Conservation (phyloP, 2,888 invertebrate species). For the Cryptus viduatorius region DNA sequence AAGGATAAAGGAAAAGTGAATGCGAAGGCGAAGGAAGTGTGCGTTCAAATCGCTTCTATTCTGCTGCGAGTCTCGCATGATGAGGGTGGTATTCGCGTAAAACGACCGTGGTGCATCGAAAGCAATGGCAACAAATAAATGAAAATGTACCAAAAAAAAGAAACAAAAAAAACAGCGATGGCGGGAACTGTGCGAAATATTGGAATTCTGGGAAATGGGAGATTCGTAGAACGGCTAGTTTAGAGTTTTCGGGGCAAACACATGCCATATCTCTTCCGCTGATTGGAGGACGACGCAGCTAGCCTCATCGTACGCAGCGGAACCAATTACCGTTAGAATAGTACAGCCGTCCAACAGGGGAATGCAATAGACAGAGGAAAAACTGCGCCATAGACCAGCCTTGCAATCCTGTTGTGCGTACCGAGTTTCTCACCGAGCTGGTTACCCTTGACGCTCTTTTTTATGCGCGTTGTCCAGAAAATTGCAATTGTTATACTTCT, state of each 20-base stretch:
- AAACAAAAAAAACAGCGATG: constrained; percentile 3
- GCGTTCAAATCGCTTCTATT: constrained; percentile 49
- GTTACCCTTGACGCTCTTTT: neutral
- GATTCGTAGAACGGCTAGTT: constrained; percentile 9
- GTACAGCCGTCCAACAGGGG: neutral
- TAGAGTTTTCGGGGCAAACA: constrained; percentile 28
- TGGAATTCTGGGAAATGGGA: neutral
- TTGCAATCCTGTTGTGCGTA: neutral
- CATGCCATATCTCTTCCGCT: constrained; percentile 15
- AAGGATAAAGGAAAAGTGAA: constrained; percentile 27
- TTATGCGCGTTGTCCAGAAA: neutral
- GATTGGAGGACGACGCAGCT: constrained; percentile 11
- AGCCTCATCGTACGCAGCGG: constrained; percentile 26
- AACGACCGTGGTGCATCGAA: neutral
- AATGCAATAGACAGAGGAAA: constrained; percentile 7
- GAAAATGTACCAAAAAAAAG: neutral
- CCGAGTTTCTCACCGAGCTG: neutral
- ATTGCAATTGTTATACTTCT: neutral
- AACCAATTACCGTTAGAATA: constrained; percentile 44
- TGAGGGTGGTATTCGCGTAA: constrained; percentile 15
- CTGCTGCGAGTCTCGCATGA: constrained; percentile 3
- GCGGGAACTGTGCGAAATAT: constrained; percentile 11
- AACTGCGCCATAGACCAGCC: neutral
- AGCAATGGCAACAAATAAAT: constrained; percentile 17
- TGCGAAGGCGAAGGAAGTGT: constrained; percentile 17